Evolutionary conservation across 2,113 vertebrate genomes (phyloP), one percentile per base, ranked within the genome.

Genomic region (Petrocephalus microphthalmus): DNA sequence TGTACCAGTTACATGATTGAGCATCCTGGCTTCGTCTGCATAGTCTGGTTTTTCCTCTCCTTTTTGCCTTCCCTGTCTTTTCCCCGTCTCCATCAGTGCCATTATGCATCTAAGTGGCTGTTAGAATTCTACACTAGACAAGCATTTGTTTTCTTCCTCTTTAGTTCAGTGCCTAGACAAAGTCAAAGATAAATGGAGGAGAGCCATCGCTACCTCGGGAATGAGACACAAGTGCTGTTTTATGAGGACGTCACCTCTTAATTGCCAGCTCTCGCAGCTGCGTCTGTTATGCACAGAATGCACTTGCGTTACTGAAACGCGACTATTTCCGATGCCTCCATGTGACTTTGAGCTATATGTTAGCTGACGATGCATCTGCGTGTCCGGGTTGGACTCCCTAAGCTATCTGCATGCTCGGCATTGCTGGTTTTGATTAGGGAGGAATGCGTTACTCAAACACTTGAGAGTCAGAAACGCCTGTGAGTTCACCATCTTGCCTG

Each of bases 351-450:
- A 29, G 53, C 53, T 54, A 17, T 47, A 60, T 86, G 33, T 60
- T 57, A 60, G 54, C 56, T 57, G 29, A 60, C n/a, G 19, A 88
- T 8, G n/a, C 33, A 82, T 45, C 11, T 25, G 25, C 7, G 15
- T 25, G 51, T 20, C 42, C 13, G 22, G 45, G 47, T 7, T 37
- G 82, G 88, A 22, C 56, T 20, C 45, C 51, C 47, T 33, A 25
- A 60, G 60, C n/a, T n/a, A 51, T 81, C 52, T 37, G 13, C 42
- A 19, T 86, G 29, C 53, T 84, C 29, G 25, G 49, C 52, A 84
- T 52, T 22, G 84, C 86, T 89, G 89, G 86, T 74, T 37, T 84
- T 86, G 53, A 67, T 89, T 89, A 83, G 25, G 5, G 60, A 74
- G 52, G 84, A 85, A 74, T 56, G 84, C 64, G 33, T 74, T 83